Evolutionary conservation across 2,797 vertebrate genomes (phyloP).

Genomic region (Syndactyla subalaris): DNA sequence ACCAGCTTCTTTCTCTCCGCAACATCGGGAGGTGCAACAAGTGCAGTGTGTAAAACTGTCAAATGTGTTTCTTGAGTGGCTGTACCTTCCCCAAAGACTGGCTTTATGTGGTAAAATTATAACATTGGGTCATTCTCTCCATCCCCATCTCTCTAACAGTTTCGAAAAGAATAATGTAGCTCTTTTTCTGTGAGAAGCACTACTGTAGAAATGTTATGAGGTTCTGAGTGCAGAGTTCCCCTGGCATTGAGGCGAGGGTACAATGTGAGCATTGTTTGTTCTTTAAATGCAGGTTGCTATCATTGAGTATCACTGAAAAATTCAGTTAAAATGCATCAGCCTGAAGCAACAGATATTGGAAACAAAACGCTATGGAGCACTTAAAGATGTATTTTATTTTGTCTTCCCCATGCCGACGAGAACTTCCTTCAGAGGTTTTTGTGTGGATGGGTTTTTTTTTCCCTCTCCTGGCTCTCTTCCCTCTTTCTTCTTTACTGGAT

Average conservation of each 20-base stretch:
- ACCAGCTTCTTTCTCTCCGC: neutral
- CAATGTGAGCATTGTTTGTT: neutral
- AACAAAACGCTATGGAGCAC: neutral
- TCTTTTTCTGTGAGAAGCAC: neutral
- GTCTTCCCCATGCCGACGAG: rapidly evolving
- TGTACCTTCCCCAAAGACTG: neutral
- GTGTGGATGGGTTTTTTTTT: rapidly evolving
- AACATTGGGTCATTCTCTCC: neutral
- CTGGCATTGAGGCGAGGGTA: rapidly evolving
- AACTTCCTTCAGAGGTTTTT: neutral
- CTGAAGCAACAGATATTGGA: neutral
- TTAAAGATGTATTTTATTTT: neutral
- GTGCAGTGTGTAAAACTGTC: neutral
- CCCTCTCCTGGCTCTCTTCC: neutral
- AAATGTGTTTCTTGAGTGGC: neutral
- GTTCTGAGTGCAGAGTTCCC: neutral
- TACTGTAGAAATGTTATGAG: neutral
- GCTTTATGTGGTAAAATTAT: neutral
- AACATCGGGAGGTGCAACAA: neutral
- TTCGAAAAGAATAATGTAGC: neutral
- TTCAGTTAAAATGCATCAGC: neutral
- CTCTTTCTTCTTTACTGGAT: neutral
- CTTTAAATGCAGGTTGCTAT: neutral
- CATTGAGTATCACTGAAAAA: neutral
- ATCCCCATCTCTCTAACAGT: neutral